A percentile compares a stretch with the other conserved stretches of the same genome.
Evolutionary conservation across 1,140 invertebrate species (phyloP).

Genomic region (Bombus vancouverensis): DNA sequence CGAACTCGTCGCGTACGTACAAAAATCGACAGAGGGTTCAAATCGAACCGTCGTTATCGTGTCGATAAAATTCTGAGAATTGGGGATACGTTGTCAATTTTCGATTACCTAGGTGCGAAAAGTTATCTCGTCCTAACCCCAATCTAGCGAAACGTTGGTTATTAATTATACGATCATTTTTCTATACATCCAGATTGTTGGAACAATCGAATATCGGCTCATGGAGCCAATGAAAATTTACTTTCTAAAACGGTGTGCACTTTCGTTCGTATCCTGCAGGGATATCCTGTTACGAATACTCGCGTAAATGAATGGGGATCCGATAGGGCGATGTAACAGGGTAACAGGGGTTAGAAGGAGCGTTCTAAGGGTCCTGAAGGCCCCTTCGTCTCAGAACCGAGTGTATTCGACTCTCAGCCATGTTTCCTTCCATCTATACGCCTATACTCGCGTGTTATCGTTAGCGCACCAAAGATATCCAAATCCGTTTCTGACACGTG

Average conservation of each 20-base stretch:
- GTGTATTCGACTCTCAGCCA: conserved; percentile 30
- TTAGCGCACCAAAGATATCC: neutral
- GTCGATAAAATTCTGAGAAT: too few relatives aligned
- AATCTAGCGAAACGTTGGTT: too few relatives aligned
- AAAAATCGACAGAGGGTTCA: neutral
- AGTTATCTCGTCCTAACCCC: too few relatives aligned
- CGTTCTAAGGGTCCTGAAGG: conserved; percentile 72
- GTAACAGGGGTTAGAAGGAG: conserved; percentile 74
- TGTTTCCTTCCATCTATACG: conserved; percentile 26
- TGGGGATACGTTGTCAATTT: too few relatives aligned
- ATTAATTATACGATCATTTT: too few relatives aligned
- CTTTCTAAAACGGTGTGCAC: too few relatives aligned
- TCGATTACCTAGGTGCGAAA: too few relatives aligned
- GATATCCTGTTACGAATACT: conserved; percentile 47
- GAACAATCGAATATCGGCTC: too few relatives aligned
- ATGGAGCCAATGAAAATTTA: too few relatives aligned
- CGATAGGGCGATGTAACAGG: conserved; percentile 82
- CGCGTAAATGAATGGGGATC: conserved; percentile 81
- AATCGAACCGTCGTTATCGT: neutral
- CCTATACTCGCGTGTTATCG: neutral
- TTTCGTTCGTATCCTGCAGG: neutral
- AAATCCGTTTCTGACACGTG: neutral
- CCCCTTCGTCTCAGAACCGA: conserved; percentile 62
- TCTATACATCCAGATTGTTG: too few relatives aligned
- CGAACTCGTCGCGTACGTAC: neutral